Evolutionary conservation across 1,140 invertebrate genomes (phyloP).

Genomic region (Ridgeia piscesae): DNA sequence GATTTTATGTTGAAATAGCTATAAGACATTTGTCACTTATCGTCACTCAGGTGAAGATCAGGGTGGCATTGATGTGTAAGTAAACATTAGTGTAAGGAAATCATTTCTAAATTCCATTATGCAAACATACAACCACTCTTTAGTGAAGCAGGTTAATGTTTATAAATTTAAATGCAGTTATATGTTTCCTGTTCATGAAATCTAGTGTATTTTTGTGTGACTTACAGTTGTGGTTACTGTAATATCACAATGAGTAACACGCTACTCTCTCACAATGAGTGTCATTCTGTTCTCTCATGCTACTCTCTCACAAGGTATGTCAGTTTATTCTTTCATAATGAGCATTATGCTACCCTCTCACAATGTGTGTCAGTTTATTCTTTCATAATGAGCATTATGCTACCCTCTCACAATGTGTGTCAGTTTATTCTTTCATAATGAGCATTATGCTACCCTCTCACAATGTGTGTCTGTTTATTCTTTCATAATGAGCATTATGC

Average conservation of each 20-base stretch:
- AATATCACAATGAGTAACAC: neutral
- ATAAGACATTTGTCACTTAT: neutral
- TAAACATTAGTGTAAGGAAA: neutral
- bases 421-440: too few relatives aligned
- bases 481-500: too few relatives aligned
- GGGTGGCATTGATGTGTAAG: neutral
- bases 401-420: too few relatives aligned
- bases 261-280: too few relatives aligned
- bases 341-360: too few relatives aligned
- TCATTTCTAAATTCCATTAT: neutral
- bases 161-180: neutral
- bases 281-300: too few relatives aligned
- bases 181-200: neutral
- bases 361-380: too few relatives aligned
- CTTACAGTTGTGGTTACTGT: neutral
- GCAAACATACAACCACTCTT: neutral
- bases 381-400: too few relatives aligned
- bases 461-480: too few relatives aligned
- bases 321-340: too few relatives aligned
- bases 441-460: too few relatives aligned
- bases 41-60: neutral
- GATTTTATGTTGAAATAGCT: neutral
- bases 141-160: neutral
- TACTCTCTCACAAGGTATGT: too few relatives aligned
- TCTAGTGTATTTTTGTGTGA: neutral